These are phyloP conservation scores for Nyctibius grandis DNA, from an alignment of 2,797 vertebrate genomes.

Conservation along the genomic window DNA sequence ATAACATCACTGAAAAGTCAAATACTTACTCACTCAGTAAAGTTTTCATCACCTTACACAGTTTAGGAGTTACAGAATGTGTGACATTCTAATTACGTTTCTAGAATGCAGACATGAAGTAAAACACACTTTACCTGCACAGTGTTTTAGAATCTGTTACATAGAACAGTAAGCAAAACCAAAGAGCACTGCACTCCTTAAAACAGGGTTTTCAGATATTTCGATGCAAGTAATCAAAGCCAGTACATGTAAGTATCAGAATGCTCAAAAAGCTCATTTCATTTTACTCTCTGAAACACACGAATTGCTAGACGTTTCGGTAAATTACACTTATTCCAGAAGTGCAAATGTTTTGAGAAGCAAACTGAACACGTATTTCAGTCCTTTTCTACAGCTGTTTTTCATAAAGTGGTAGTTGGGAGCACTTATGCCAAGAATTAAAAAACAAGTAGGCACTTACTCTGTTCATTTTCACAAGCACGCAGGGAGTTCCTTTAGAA, in stretches of 20 bases:
- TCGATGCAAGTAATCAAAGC: neutral
- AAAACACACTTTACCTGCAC: neutral
- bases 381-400: neutral
- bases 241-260: neutral
- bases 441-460: conserved; percentile 73
- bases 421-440: neutral
- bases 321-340: neutral
- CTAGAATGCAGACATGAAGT: neutral
- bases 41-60: neutral
- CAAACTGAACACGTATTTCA: neutral
- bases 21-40: neutral
- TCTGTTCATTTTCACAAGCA: conserved; percentile 94
- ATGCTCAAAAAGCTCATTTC: neutral
- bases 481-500: conserved; percentile 82
- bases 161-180: neutral
- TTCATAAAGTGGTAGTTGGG: neutral
- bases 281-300: neutral
- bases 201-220: neutral
- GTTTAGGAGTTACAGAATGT: neutral
- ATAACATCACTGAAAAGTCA: neutral
- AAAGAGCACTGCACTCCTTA: neutral
- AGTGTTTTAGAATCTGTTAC: neutral
- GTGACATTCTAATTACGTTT: neutral
- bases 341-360: neutral
- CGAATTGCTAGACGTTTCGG: neutral